These are phyloP conservation scores for Acheta domesticus DNA, from an alignment of 2,888 invertebrate species.

Conservation along the genomic window DNA sequence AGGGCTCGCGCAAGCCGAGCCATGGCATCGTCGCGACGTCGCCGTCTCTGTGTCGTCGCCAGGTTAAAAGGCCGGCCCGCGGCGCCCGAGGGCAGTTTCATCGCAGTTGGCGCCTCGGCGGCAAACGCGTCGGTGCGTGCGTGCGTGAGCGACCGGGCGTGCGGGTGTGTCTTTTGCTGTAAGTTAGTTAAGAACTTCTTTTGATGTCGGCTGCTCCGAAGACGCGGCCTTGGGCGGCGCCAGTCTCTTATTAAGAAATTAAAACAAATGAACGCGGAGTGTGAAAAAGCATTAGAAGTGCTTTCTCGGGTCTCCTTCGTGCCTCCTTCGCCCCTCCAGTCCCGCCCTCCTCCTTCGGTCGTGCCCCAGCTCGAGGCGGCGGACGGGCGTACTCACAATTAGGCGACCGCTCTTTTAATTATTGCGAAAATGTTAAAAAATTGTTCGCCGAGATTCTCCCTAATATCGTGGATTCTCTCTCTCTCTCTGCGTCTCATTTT, in stretches of 20 bases:
- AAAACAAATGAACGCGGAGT: slow-evolving; percentile 9
- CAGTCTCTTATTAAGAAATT: neutral
- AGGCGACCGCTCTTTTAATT: slow-evolving; percentile 9
- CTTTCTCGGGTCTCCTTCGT: neutral
- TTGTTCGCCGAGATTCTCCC: neutral
- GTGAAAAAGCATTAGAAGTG: slow-evolving; percentile 18
- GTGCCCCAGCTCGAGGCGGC: neutral
- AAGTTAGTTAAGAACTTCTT: slow-evolving; percentile 9
- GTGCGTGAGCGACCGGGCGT: neutral
- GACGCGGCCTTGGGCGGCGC: neutral
- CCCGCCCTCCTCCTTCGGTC: neutral
- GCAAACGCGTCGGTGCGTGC: neutral
- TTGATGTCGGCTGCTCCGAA: slow-evolving; percentile 3
- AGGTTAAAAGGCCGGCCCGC: neutral
- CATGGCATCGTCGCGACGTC: neutral
- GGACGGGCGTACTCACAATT: neutral
- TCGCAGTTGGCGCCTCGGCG: too few relatives aligned
- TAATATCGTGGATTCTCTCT: neutral
- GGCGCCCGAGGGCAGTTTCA: too few relatives aligned
- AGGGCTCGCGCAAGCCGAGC: neutral
- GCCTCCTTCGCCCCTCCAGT: neutral
- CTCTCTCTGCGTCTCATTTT: neutral
- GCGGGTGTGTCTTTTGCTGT: neutral
- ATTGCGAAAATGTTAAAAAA: neutral
- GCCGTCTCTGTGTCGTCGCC: neutral